A percentile compares a stretch with the other conserved stretches of the same genome.
phyloP scores from a whole-genome alignment of 2,797 vertebrate genomes.

The Coendou prehensilis region DNA sequence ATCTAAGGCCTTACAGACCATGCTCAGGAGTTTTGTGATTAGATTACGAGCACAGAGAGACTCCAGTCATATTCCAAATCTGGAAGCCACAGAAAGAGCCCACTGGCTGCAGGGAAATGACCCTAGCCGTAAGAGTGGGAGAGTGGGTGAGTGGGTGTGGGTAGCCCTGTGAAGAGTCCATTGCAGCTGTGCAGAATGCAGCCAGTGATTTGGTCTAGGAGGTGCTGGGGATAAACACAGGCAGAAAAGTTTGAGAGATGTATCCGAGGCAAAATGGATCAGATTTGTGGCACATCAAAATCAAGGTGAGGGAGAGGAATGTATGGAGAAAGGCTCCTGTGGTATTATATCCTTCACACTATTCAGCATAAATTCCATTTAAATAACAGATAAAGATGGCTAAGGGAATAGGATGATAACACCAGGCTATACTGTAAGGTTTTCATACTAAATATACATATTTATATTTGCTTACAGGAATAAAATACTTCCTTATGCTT shows the following conservation, averaged over 20 bases:
- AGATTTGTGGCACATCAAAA: not conserved
- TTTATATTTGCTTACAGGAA: conserved; percentile 2
- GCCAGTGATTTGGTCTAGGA: not conserved
- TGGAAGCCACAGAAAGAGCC: not conserved
- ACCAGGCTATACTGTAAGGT: not conserved
- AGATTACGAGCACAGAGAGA: not conserved
- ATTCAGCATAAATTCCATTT: not conserved
- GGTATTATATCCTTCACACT: not conserved
- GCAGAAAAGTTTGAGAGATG: not conserved
- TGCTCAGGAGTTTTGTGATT: not conserved
- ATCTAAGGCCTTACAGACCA: not conserved
- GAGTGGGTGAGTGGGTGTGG: not conserved
- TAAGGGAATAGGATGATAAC: not conserved
- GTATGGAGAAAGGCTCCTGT: not conserved
- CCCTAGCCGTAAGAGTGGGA: fast-evolving
- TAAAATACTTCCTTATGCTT: not conserved
- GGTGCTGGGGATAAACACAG: not conserved
- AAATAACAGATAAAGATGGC: not conserved
- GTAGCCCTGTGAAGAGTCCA: not conserved
- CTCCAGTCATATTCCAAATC: not conserved
- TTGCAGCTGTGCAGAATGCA: not conserved
- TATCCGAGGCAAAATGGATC: not conserved
- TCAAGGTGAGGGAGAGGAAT: not conserved
- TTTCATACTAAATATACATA: not conserved
- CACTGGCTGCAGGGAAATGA: not conserved